These are phyloP conservation scores for Oryzias celebensis DNA, from an alignment of 2,113 vertebrate genomes.

Conservation along the genomic window DNA sequence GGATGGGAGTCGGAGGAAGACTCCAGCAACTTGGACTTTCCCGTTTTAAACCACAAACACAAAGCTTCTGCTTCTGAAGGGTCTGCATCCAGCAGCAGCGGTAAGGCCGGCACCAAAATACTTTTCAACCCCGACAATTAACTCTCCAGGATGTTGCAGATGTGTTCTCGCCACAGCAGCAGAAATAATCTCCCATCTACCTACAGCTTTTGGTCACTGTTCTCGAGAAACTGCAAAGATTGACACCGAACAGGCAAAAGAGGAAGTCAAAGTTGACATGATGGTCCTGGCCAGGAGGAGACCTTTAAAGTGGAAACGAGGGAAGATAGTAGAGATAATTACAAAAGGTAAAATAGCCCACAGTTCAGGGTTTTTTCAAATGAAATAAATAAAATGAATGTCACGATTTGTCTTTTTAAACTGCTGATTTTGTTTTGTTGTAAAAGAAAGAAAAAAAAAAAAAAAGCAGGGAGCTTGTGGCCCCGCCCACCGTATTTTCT, in stretches of 20 bases:
- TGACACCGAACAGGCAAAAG: conserved; percentile 72
- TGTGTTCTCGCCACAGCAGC: background rate
- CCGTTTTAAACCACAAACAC: background rate
- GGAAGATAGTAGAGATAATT: conserved; percentile 84
- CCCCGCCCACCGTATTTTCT: too few species aligned
- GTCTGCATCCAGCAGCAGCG: conserved; percentile 8
- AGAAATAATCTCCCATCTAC: background rate
- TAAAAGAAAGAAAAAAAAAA: too few species aligned
- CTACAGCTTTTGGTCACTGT: conserved; percentile 18
- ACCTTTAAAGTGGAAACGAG: conserved; percentile 86
- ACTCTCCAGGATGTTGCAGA: background rate
- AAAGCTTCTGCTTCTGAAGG: conserved; percentile 7
- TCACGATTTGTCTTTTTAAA: background rate
- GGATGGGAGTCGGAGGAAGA: conserved; percentile 38
- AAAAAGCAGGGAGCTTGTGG: too few species aligned
- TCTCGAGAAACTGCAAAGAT: conserved; percentile 20
- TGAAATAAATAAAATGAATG: background rate
- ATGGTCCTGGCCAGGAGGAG: conserved; percentile 85
- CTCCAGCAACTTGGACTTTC: conserved; percentile 48
- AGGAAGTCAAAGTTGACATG: conserved; percentile 82
- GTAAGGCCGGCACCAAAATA: conserved; percentile 14
- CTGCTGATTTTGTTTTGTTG: too few species aligned
- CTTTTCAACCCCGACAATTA: too few species aligned
- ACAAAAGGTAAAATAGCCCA: conserved; percentile 71
- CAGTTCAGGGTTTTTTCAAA: background rate